Evolutionary conservation across 2,888 invertebrate species (phyloP), one percentile per base, ranked within the genome.

Genomic region (Rutpela maculata): DNA sequence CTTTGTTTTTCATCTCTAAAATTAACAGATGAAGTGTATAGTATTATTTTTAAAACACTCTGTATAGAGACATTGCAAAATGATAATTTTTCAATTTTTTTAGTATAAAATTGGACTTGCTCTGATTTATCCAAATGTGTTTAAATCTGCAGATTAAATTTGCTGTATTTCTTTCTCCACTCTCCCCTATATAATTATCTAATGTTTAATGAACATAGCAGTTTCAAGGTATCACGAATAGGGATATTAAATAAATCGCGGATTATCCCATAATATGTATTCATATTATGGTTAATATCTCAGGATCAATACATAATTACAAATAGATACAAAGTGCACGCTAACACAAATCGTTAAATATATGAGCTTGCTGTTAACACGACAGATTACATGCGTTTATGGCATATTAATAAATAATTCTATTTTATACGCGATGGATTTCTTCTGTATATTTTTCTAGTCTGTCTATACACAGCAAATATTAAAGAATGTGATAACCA

Each of bases 341-440:
- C 62, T n/a, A 60, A 22, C 50, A 19, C 60, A 71, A 62, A 43
- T 22, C 12, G 43, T 60, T 57, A 19, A 71, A 71, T 69, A 59
- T 59, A 69, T 71, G 70, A 60, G 22, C 70, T 31, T 60, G 60
- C 70, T 71, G 70, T 71, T 60, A 71, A 71, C 70, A 71, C 70
- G 70, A 71, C 56, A 59, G 43, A 71, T 71, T 60, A 71, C 70
- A 71, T 62, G 62, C 60, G 60, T 62, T 71, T 59, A 71, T 38
- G 60, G 22, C 19, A 18, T 71, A 71, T 71, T 71, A 71, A 71
- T 71, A 71, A 71, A 43, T 62, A 71, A 71, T 50, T 71, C 19
- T 19, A 26, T 38, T 71, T 71, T 71, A 71, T 50, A n/a, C 11
- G 18, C 22, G 70, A 18, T 35, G 26, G 15, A 71, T 26, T 18